Base-by-base conservation (phyloP, 2,888 invertebrate genomes). In the Megaustenia siamemsis region DNA sequence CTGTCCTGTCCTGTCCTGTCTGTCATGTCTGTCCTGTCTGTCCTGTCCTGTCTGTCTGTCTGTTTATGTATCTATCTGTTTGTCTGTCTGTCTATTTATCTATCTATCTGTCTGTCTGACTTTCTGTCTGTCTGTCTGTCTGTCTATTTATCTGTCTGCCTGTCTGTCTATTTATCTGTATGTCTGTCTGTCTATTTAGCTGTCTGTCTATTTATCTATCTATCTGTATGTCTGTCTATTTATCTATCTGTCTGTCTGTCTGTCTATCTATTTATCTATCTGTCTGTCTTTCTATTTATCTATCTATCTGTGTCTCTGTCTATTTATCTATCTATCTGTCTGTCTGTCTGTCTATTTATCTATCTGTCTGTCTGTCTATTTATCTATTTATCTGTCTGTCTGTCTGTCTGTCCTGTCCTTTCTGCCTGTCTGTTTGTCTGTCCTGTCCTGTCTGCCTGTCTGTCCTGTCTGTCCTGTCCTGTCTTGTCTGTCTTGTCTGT, bases 251-350 rank as follows among this genome's bases (percentile, higher is more conserved):
- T 73, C 73, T 73, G 40, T 73, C 73, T 73, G 40, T 73, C 73
- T 73, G 40, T 40, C 73, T 40, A n/a, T 73, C 73, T 40, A n/a
- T 73, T 43, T 40, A n/a, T 73, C 73, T 73, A 38, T 73, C 73
- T 73, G n/a, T 40, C 43, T 73, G n/a, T 73, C 73, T 40, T 43
- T 73, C 73, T 40, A n/a, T 73, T 35, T 71, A 15, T 71, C 71
- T 71, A 15, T 32, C 71, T 32, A 15, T 71, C 71, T 71, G 10
- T 71, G 18, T 71, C 10, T 73, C 73, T n/a, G 40, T 73, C 73
- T 73, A 3, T 40, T 43, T 73, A 12, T 21, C 66, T 10, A 12
- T 66, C 24, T 21, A 8, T 66, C 66, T 66, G 28, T 66, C 66
- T 66, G 10, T 66, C 28, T 40, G 5, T 43, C n/a, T 73, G 10